These are phyloP conservation scores for Sesamia nonagrioides DNA, from an alignment of 1,140 invertebrate genomes.

Conservation along the genomic window DNA sequence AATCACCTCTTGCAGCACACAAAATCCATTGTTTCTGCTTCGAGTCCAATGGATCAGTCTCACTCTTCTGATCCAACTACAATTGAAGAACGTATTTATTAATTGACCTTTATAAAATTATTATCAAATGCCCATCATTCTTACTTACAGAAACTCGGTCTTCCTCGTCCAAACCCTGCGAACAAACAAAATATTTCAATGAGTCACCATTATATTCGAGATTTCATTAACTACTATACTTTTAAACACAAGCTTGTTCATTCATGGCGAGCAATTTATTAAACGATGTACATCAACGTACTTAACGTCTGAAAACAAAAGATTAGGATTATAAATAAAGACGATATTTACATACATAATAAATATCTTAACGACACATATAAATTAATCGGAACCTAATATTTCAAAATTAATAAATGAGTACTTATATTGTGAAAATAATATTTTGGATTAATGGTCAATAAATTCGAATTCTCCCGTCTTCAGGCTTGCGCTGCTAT, in stretches of 20 bases:
- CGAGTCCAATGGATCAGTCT: conserved; percentile 86
- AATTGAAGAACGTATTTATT: conserved; percentile 36
- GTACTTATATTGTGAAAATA: conserved; percentile 88
- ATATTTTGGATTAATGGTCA: conserved; percentile 88
- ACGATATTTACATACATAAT: conserved; percentile 87
- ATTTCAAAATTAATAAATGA: conserved; percentile 88
- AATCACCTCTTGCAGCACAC: conserved; percentile 93
- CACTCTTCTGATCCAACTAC: conserved; percentile 76
- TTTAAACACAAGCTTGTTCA: conserved; percentile 50
- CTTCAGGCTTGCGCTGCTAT: conserved; percentile 84
- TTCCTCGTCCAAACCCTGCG: conserved; percentile 91
- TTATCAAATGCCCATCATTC: background rate
- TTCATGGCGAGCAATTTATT: conserved; percentile 65
- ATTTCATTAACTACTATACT: conserved; percentile 43
- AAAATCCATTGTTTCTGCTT: conserved; percentile 95
- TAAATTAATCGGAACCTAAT: conserved; percentile 88
- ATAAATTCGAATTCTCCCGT: conserved; percentile 87
- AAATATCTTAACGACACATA: conserved; percentile 87
- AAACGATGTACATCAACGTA: conserved; percentile 65
- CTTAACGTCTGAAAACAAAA: conserved; percentile 79
- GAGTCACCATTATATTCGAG: conserved; percentile 33
- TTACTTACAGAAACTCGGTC: conserved; percentile 90
- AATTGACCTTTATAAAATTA: conserved; percentile 1
- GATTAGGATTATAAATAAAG: conserved; percentile 85
- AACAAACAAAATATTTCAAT: conserved; percentile 77